A percentile compares a stretch with the other conserved stretches of the same genome.
These are phyloP conservation scores for Anoplolepis gracilipes DNA, from an alignment of 1,140 invertebrate genomes.

Conservation along the genomic window DNA sequence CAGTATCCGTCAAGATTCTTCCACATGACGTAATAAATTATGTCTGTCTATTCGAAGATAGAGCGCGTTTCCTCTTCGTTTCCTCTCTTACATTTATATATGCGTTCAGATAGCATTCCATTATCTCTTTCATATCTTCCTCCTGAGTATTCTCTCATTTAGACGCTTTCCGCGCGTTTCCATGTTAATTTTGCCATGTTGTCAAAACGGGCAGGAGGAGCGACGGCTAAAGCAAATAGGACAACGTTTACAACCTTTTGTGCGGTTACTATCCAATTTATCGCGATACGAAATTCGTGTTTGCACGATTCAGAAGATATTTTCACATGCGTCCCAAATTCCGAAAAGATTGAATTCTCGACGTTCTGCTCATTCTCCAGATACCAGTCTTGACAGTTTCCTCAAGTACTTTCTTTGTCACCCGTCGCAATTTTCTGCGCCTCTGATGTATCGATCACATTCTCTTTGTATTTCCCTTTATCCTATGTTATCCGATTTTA, in stretches of 20 bases:
- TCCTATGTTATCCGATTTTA: neutral
- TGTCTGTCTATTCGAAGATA: neutral
- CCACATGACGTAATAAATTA: conserved; percentile 35
- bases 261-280: neutral
- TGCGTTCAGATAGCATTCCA: neutral
- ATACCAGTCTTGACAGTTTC: neutral
- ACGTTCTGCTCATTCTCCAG: neutral
- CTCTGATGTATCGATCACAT: neutral
- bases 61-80: neutral
- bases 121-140: neutral
- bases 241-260: neutral
- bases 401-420: neutral
- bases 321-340: conserved; percentile 3
- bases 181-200: neutral
- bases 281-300: neutral
- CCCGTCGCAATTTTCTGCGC: neutral
- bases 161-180: neutral
- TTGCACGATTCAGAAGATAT: neutral
- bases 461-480: neutral
- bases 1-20: neutral
- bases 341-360: neutral
- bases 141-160: neutral
- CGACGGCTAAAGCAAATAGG: neutral
- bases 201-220: neutral
- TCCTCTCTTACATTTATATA: neutral